phyloP scores from a whole-genome alignment of 2,797 vertebrate species.

The Schizopygopsis malacanthus region DNA sequence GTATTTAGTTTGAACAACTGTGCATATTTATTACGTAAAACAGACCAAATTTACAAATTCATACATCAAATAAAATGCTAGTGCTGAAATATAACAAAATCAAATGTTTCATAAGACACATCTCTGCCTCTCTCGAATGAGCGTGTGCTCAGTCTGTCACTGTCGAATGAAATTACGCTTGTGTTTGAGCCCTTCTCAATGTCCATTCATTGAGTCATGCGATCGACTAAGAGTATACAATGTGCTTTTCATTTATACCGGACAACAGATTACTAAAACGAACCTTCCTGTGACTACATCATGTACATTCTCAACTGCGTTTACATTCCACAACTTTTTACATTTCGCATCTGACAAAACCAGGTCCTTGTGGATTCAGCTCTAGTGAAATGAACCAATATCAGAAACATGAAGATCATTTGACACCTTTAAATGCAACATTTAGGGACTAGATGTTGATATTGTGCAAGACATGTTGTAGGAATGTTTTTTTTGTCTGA shows the following conservation, averaged over 20 bases:
- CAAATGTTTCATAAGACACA: slow-evolving; percentile 6
- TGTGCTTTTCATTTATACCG: slow-evolving; percentile 44
- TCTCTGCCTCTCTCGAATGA: slow-evolving; percentile 4
- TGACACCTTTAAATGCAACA: slow-evolving; percentile 14
- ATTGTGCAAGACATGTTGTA: neutral
- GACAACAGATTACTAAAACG: slow-evolving; percentile 21
- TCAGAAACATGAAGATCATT: neutral
- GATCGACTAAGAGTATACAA: slow-evolving; percentile 34
- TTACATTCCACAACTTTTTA: slow-evolving; percentile 51
- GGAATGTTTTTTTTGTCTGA: neutral
- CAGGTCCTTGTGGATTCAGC: slow-evolving; percentile 17
- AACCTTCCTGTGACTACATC: slow-evolving; percentile 27
- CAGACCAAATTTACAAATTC: slow-evolving; percentile 47
- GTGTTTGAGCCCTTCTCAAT: slow-evolving; percentile 27
- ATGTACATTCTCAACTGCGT: slow-evolving; percentile 29
- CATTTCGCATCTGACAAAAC: slow-evolving; percentile 35
- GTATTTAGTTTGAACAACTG: slow-evolving; percentile 38
- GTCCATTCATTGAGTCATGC: slow-evolving; percentile 29
- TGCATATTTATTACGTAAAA: slow-evolving; percentile 54
- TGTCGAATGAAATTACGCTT: slow-evolving; percentile 1
- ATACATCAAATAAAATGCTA: slow-evolving; percentile 44
- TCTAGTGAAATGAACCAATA: neutral
- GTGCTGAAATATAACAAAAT: slow-evolving; percentile 26
- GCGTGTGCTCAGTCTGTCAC: slow-evolving; percentile 16
- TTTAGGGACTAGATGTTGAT: neutral